These are phyloP conservation scores for Tringa solitaria DNA, from an alignment of 2,113 vertebrate species.

Conservation along the genomic window DNA sequence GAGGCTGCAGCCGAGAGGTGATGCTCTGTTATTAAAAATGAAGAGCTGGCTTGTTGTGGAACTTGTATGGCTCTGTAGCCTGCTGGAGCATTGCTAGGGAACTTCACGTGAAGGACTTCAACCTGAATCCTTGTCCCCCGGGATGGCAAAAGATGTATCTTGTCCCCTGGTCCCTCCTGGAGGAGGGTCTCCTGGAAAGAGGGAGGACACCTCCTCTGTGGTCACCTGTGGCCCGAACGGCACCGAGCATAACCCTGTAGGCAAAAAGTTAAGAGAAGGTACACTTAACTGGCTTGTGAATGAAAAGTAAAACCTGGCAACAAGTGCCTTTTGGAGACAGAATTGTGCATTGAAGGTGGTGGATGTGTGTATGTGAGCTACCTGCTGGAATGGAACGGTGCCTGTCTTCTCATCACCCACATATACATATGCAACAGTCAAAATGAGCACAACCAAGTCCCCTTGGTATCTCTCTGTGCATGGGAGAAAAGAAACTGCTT, in stretches of 20 bases:
- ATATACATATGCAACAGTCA: not conserved
- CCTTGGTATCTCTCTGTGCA: not conserved
- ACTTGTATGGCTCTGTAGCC: not conserved
- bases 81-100: not conserved
- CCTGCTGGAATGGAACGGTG: not conserved
- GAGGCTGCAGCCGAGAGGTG: not conserved
- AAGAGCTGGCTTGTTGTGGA: not conserved
- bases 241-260: not conserved
- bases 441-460: not conserved
- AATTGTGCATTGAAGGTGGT: not conserved
- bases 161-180: not conserved
- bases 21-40: not conserved
- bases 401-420: not conserved
- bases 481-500: not conserved
- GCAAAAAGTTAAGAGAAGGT: not conserved
- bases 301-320: not conserved
- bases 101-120: fast-evolving
- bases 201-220: not conserved
- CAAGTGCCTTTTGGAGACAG: not conserved
- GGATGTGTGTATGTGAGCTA: not conserved
- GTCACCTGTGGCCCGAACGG: not conserved
- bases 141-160: not conserved
- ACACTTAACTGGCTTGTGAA: not conserved
- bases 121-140: not conserved
- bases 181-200: not conserved